A percentile compares a stretch with the other conserved stretches of the same genome.
Conservation (phyloP, 2,113 vertebrate genomes). For the Pollachius pollachius region DNA sequence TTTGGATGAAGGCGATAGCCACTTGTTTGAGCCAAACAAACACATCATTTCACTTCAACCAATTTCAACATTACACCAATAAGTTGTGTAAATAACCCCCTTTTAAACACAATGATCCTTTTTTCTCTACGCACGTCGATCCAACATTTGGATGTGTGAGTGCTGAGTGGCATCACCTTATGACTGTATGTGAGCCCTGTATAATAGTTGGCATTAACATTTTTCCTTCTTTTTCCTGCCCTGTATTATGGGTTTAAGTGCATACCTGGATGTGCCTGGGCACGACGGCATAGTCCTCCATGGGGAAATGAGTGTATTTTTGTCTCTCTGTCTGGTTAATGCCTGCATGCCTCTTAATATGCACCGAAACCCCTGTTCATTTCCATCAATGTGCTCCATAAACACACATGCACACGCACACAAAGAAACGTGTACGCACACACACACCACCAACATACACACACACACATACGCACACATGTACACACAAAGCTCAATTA, state of each 20-base stretch:
- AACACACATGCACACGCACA: not conserved
- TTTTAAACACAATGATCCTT: no score
- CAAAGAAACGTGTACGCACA: not conserved
- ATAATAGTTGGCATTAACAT: conserved; percentile 1
- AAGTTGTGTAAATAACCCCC: no score
- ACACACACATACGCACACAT: not conserved
- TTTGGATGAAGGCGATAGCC: not conserved
- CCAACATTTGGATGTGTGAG: no score
- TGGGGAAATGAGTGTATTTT: conserved; percentile 3
- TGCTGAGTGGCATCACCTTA: no score
- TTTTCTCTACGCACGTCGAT: no score
- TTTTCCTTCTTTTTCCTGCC: not conserved
- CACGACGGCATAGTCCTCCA: not conserved
- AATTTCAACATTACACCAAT: no score
- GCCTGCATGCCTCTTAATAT: not conserved
- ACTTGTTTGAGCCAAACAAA: not conserved
- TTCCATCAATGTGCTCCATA: not conserved
- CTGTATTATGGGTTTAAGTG: conserved; percentile 1
- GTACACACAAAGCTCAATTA: not conserved
- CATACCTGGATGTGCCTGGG: conserved; percentile 24
- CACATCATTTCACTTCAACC: not conserved
- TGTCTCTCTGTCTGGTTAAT: conserved; percentile 5
- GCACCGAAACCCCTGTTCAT: not conserved
- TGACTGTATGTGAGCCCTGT: no score
- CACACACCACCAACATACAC: not conserved